Base-by-base conservation (phyloP, 2,113 vertebrate species). In the Hydrochoerus hydrochaeris region DNA sequence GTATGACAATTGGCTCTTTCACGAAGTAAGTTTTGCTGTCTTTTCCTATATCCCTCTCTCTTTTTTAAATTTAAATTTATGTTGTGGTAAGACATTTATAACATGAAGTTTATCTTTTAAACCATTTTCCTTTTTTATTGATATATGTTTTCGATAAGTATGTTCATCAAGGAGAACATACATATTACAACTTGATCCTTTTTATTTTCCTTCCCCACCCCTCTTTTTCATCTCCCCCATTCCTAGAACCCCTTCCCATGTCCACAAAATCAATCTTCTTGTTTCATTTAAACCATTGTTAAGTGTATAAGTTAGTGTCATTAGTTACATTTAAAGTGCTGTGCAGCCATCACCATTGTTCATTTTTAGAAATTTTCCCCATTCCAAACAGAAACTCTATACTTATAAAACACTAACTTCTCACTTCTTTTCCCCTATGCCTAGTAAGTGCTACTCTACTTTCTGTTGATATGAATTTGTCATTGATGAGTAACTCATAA, bases 21-120 rank as follows among this genome's bases (percentile, higher is more conserved):
- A 90, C 78, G 13, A 73, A 57, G 69, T 52, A 65, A 85, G 5
- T 52, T 81, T 78, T 60, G 10, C 46, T 93, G 9, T 75, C 49
- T 84, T 94, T 94, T 63, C 82, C 41, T 95, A 62, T 71, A 80
- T 14, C 19, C 7, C 1, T 35, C 46, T 83, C 28, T 71, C 3
- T 84, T 86, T 80, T 81, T 69, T 73, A 12, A 75, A 87, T 88
- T 95, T 22, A 77, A 96, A 77, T 91, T 82, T 93, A 52, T 69
- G 28, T 87, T 69, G 54, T 63, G 52, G 20, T 73, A 89, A 81
- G 67, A 92, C 35, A 60, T 32, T 11, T 1, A 73, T 28, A 73
- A 80, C 30, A 30, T 82, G 57, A 81, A 86, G 19, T 75, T 94
- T 44, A 65, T 24, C 8, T 32, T 67, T 89, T 58, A 89, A 89